These are phyloP conservation scores for Petaurus breviceps DNA, from an alignment of 2,113 vertebrate species.

Conservation along the genomic window DNA sequence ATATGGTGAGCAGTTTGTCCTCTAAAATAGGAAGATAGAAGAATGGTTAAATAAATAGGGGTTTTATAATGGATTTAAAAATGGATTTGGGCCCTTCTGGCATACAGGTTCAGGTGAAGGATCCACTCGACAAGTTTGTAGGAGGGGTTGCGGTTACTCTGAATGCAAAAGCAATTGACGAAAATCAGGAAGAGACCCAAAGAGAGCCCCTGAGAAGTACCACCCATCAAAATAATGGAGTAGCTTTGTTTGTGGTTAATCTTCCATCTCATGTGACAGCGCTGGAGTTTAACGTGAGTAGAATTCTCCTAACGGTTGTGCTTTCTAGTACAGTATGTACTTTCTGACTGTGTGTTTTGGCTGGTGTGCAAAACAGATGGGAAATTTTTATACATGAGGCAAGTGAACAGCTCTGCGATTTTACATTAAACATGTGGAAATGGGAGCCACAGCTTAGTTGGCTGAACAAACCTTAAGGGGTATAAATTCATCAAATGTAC, in stretches of 20 bases:
- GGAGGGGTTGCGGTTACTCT: constrained; percentile 80
- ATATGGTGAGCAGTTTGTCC: constrained; percentile 23
- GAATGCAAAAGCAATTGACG: constrained; percentile 59
- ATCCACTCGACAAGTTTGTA: constrained; percentile 83
- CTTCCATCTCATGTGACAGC: constrained; percentile 73
- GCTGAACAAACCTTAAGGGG: constrained; percentile 2
- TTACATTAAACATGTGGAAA: constrained; percentile 9
- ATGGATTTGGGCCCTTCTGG: constrained; percentile 42
- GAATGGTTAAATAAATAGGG: constrained; percentile 16
- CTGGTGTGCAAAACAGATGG: background rate
- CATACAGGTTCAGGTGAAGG: constrained; percentile 91
- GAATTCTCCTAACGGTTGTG: constrained; percentile 31
- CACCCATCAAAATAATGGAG: constrained; percentile 81
- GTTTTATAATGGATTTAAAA: constrained; percentile 44
- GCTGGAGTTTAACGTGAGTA: constrained; percentile 86
- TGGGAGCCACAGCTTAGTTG: constrained; percentile 31
- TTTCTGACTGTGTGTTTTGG: constrained; percentile 69
- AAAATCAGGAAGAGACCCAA: constrained; percentile 9
- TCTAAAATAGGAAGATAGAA: background rate
- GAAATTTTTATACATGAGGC: constrained; percentile 44
- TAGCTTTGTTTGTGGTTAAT: constrained; percentile 88
- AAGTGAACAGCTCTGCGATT: constrained; percentile 28
- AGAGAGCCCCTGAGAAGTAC: constrained; percentile 51
- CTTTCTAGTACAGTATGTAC: constrained; percentile 56
- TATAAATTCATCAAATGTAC: constrained; percentile 12